Conservation (phyloP, 2,888 invertebrate species). For the Heliconius sara region DNA sequence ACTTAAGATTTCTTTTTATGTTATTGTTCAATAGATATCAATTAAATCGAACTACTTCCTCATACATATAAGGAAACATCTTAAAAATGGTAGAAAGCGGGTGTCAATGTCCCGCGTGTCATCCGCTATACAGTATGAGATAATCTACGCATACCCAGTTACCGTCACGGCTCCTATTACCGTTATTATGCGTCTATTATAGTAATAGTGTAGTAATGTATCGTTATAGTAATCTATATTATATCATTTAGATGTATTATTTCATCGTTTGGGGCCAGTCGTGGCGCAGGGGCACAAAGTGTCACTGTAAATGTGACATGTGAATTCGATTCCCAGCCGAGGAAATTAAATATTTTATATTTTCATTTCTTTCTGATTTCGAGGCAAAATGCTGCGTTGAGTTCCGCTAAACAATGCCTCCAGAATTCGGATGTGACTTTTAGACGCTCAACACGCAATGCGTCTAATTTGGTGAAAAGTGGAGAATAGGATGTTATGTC, state of each 20-base stretch:
- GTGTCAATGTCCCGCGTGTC: constrained; percentile 30
- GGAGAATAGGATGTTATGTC: no score
- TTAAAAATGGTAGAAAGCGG: constrained; percentile 15
- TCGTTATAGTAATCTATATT: constrained; percentile 21
- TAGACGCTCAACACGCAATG: no score
- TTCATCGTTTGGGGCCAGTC: neutral
- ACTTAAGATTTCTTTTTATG: neutral
- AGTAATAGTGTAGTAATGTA: constrained; percentile 19
- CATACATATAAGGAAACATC: constrained; percentile 2
- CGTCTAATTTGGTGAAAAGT: no score
- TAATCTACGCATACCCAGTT: constrained; percentile 6
- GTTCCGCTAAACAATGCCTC: no score
- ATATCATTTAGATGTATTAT: constrained; percentile 2
- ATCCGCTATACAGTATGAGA: constrained; percentile 17
- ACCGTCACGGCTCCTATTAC: constrained; percentile 13
- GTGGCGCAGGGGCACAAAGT: neutral
- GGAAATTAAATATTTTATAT: no score
- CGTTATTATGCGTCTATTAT: constrained; percentile 17
- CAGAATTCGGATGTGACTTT: no score
- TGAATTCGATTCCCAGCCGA: no score
- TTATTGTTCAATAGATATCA: neutral
- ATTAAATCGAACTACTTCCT: constrained; percentile 2
- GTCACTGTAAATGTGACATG: neutral
- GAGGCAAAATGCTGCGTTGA: no score
- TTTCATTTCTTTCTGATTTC: no score